phyloP scores from a whole-genome alignment of 2,888 invertebrate genomes.

The Nudaria mundana region DNA sequence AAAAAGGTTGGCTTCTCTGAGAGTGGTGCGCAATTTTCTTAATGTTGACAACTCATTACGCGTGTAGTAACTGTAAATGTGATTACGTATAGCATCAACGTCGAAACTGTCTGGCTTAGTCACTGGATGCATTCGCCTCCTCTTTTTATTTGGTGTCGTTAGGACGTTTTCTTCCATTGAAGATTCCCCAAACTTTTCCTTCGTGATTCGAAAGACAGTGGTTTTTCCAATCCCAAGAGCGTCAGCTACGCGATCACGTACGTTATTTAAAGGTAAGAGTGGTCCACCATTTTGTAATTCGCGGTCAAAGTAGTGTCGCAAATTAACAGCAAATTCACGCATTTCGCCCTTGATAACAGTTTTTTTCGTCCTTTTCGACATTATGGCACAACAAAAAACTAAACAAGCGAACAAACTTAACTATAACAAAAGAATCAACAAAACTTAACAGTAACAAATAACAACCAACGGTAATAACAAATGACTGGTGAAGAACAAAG shows the following conservation, averaged over 20 bases:
- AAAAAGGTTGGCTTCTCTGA: constrained; percentile 2
- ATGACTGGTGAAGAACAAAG: no score
- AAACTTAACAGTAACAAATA: no score
- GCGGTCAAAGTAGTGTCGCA: background rate
- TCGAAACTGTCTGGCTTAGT: background rate
- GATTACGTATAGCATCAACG: background rate
- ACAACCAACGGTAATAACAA: no score
- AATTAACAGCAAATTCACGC: background rate
- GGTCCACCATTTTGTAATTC: background rate
- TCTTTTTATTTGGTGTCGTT: background rate
- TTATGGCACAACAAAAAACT: no score
- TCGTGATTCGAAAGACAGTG: background rate
- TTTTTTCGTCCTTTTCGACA: background rate
- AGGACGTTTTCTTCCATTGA: background rate
- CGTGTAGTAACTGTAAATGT: background rate
- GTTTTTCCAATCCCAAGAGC: background rate
- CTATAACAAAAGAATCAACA: no score
- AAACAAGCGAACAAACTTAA: no score
- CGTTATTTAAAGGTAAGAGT: background rate
- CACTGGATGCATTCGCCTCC: background rate
- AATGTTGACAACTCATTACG: background rate
- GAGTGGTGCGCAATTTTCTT: background rate
- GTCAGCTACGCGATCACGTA: background rate
- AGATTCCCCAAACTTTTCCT: background rate
- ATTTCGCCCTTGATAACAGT: background rate